Evolutionary conservation across 2,797 vertebrate species (phyloP), one percentile per base, ranked within the genome.

Genomic region (Hyperoplus immaculatus): DNA sequence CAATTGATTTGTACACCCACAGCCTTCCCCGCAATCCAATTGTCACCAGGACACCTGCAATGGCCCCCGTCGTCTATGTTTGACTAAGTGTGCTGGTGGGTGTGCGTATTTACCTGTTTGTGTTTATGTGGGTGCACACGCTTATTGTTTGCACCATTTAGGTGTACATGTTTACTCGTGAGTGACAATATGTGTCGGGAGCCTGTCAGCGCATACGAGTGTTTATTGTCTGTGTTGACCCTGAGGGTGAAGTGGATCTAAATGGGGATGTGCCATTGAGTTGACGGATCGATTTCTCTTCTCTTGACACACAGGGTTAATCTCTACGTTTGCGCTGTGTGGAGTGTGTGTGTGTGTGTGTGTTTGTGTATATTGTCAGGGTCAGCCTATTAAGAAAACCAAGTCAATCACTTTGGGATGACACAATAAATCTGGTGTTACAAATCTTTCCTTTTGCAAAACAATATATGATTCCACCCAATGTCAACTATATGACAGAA

Each of bases 1-100:
- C 63, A 51, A 89, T 68, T 80, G 79, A 81, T 77, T 72, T 29
- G 42, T 63, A 57, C 65, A 70, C 65, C 68, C 42, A 59, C 55
- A 39, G 29, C 68, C 66, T 70, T 80, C 61, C 50, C 61, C 46
- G 55, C 18, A 75, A 78, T 79, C 53, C 51, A 86, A 16, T 54
- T 78, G 69, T 74, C 69, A 80, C 69, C 72, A 69, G 65, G 59
- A 83, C 70, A 71, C 45, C 50, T 51, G 46, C 36, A 75, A 59
- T 8, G 69, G 15, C 57, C 47, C 29, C 50, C 5, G 16, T 54
- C 74, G 47, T 60, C 46, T 45, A n/a, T 68, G 38, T 83, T 16
- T 8, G 15, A 47, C 61, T 47, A 47, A 62, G 10, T 61, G 61
- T 55, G 43, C 7, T 69, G 51, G 45, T 78, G 57, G 47, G 59